Evolutionary conservation across 2,888 invertebrate species (phyloP).

Genomic region (Sphinx pinastri): DNA sequence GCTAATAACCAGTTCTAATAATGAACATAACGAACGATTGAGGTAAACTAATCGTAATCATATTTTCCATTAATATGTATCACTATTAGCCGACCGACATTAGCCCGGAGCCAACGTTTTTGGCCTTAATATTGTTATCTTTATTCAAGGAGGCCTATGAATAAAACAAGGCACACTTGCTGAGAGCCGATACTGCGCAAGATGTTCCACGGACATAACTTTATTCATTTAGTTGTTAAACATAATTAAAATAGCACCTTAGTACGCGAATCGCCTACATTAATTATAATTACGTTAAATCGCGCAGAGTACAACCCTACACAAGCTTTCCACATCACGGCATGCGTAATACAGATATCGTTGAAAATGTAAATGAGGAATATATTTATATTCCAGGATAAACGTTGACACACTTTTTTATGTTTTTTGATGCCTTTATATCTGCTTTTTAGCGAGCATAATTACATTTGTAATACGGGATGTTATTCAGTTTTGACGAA

Average conservation of each 20-base stretch:
- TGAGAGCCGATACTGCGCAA: conserved; percentile 59
- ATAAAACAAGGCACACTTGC: conserved; percentile 73
- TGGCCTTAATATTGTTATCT: conserved; percentile 81
- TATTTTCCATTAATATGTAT: conserved; percentile 76
- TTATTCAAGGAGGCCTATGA: conserved; percentile 81
- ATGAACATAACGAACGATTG: not conserved
- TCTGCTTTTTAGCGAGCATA: not conserved
- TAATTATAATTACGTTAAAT: conserved; percentile 34
- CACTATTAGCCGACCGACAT: conserved; percentile 72
- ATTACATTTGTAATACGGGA: conserved; percentile 26
- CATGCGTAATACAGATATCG: conserved; percentile 24
- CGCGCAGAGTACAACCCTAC: conserved; percentile 22
- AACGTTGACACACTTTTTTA: conserved; percentile 21
- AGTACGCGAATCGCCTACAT: conserved; percentile 32
- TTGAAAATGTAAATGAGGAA: conserved; percentile 28
- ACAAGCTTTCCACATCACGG: conserved; percentile 26
- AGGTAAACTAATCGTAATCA: conserved; percentile 29
- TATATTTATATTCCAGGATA: conserved; percentile 26
- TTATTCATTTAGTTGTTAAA: conserved; percentile 70
- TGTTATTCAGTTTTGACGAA: conserved; percentile 44
- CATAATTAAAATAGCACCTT: conserved; percentile 64
- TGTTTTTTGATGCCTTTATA: conserved; percentile 5
- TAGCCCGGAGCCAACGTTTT: conserved; percentile 67
- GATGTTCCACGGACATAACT: conserved; percentile 60
- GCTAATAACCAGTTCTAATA: not conserved